Evolutionary conservation across 1,140 invertebrate species (phyloP).

Genomic region (Drosophila lacteicornis): DNA sequence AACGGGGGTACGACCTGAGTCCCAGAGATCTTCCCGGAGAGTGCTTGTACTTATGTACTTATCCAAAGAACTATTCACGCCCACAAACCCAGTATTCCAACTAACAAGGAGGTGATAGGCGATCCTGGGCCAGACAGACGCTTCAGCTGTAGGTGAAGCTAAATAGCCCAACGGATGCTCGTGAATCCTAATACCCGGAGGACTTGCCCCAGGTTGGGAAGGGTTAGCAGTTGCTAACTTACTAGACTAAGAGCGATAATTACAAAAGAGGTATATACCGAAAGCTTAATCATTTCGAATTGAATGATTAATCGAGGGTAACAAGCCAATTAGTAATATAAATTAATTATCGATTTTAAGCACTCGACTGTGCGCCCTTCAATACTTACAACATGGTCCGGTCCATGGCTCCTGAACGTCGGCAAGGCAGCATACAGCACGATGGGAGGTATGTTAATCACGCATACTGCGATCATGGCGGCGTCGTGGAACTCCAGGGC

Average conservation of each 20-base stretch:
- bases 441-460: not conserved
- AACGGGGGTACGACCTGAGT: not conserved
- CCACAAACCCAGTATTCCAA: not conserved
- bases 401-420: not conserved
- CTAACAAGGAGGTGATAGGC: not conserved
- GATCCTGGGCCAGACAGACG: no score
- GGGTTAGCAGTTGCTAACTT: not conserved
- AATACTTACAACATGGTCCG: not conserved
- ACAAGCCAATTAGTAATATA: not conserved
- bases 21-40: not conserved
- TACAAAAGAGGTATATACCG: not conserved
- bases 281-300: not conserved
- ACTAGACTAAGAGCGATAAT: not conserved
- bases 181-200: not conserved
- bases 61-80: not conserved
- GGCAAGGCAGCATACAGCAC: conserved; percentile 1
- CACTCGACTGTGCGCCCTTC: not conserved
- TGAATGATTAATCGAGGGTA: not conserved
- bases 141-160: not conserved
- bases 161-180: not conserved
- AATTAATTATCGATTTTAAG: conserved; percentile 4
- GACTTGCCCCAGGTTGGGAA: not conserved
- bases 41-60: not conserved
- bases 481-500: no score
- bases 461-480: not conserved